These are phyloP conservation scores for Cloeon dipterum DNA, from an alignment of 2,888 invertebrate species.

Conservation along the genomic window DNA sequence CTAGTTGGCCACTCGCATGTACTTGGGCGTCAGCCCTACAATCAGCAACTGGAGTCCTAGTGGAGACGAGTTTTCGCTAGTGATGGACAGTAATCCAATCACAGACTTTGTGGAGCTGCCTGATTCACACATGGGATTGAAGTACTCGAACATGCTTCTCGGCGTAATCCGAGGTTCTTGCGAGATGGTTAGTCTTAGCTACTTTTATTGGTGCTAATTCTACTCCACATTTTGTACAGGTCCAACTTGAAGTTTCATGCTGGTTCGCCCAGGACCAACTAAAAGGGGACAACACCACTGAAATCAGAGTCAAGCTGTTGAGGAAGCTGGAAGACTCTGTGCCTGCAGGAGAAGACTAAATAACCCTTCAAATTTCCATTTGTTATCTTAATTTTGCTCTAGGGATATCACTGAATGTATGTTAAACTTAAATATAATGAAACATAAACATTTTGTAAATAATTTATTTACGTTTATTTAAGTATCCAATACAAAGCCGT, in stretches of 20 bases:
- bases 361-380: too few species aligned
- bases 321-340: conserved; percentile 91
- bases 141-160: conserved; percentile 81
- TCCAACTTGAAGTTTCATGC: conserved; percentile 80
- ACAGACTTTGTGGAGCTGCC: conserved; percentile 96
- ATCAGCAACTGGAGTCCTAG: conserved; percentile 86
- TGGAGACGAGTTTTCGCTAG: conserved; percentile 89
- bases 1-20: conserved; percentile 45
- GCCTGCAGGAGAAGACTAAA: conserved; percentile 92
- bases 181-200: conserved; percentile 56
- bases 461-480: too few species aligned
- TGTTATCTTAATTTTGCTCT: too few species aligned
- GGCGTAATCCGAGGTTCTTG: conserved; percentile 83
- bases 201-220: too few species aligned
- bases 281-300: conserved; percentile 84
- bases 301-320: conserved; percentile 83
- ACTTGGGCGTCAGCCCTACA: conserved; percentile 76
- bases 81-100: conserved; percentile 85
- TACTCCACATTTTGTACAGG: conserved; percentile 19
- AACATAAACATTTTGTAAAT: too few species aligned
- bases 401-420: too few species aligned
- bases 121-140: conserved; percentile 52
- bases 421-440: too few species aligned
- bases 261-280: conserved; percentile 90
- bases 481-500: too few species aligned